Conservation (phyloP, 2,888 invertebrate genomes). For the Drosophila pegasa region DNA sequence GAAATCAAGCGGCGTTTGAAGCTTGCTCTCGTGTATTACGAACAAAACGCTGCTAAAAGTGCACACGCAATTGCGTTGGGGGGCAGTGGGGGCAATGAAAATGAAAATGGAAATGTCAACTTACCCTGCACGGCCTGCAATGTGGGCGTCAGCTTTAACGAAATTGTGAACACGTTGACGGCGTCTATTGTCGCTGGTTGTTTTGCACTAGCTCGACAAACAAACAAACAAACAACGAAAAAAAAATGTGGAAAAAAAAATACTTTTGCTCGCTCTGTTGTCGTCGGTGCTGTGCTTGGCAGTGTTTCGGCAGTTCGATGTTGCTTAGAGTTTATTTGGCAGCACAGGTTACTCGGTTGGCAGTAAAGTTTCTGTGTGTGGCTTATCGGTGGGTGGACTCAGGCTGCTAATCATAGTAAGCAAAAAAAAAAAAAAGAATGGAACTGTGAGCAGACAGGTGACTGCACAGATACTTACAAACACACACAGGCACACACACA, state of each 20-base stretch:
- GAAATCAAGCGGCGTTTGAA: conserved; percentile 50
- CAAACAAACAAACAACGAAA: too few relatives aligned
- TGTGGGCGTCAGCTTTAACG: conserved; percentile 23
- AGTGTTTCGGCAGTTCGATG: too few relatives aligned
- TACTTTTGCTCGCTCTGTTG: too few relatives aligned
- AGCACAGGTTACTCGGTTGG: conserved; percentile 53
- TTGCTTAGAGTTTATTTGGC: conserved; percentile 41
- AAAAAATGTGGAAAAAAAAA: conserved; percentile 18
- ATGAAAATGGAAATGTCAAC: conserved; percentile 66
- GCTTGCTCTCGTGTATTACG: conserved; percentile 36
- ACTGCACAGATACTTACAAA: conserved; percentile 3
- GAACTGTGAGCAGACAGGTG: neutral
- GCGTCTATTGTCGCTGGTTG: conserved; percentile 4
- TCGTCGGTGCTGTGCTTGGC: too few relatives aligned
- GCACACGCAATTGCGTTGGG: conserved; percentile 49
- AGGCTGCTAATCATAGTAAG: neutral
- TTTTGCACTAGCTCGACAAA: conserved; percentile 21
- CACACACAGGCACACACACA: conserved; percentile 1
- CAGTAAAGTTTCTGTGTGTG: conserved; percentile 41
- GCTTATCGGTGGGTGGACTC: conserved; percentile 8
- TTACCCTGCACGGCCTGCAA: conserved; percentile 65
- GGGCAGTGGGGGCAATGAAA: conserved; percentile 4
- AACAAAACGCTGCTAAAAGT: conserved; percentile 46
- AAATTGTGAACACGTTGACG: conserved; percentile 36
- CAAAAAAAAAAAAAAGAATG: neutral